phyloP scores from a whole-genome alignment of 2,888 invertebrate genomes.

The Nymphalis polychloros region DNA sequence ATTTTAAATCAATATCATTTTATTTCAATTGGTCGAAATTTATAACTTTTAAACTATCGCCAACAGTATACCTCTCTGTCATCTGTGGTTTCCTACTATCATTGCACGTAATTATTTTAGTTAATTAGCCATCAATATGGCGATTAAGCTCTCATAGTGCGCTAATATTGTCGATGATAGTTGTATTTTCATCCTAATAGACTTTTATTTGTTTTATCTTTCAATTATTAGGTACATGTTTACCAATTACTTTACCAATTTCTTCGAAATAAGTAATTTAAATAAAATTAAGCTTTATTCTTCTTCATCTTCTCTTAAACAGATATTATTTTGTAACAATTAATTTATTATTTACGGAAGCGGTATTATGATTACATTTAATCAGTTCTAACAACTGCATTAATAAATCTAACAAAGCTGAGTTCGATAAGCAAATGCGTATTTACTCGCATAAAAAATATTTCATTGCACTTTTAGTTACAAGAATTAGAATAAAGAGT shows the following conservation, averaged over 20 bases:
- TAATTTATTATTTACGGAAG: neutral
- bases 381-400: no score
- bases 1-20: neutral
- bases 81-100: constrained; percentile 19
- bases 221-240: neutral
- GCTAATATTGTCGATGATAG: neutral
- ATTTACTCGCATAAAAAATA: neutral
- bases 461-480: neutral
- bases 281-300: no score
- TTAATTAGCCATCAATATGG: constrained; percentile 36
- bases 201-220: neutral
- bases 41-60: neutral
- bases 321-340: neutral
- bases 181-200: neutral
- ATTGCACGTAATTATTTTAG: constrained; percentile 32
- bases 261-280: no score
- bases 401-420: no score
- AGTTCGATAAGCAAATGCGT: no score
- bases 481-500: neutral
- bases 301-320: no score
- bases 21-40: constrained; percentile 5
- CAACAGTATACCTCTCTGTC: constrained; percentile 17
- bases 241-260: no score
- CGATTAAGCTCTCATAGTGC: constrained; percentile 26
- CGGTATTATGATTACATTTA: no score